Base-by-base conservation (phyloP, 64 coral and sea anemone species). In the Trachythela sp. region DNA sequence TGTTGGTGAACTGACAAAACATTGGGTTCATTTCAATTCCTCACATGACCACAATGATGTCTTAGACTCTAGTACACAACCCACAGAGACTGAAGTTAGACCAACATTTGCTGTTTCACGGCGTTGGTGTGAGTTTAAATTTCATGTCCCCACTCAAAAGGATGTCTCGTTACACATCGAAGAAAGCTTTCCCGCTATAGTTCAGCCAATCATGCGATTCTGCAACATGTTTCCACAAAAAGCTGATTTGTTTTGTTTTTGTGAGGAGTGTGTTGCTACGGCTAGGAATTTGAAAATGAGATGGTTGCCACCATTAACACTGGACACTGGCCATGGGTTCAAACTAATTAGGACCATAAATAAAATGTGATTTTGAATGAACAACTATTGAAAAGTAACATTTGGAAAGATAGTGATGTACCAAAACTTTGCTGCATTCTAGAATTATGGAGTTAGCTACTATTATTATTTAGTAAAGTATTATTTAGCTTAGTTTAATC, bases 1-100 rank as follows among this genome's bases (percentile, higher is more conserved):
- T 11, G 54, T 94, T 18, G 95, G 95, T 11, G 93, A 98, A 36
- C 76, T 98, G 33, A 98, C 95, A 35, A 94, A 94, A 87, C 32
- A 94, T 34, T 92, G 93, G 91, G 90, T 92, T 7, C 84, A 98
- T 43, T 91, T 94, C 17, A 90, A 94, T 58, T 90, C 91, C 27
- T 72, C 52, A 27, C 30, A 18, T 80, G 32, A 80, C 0, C 31
- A 80, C 59, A n/a, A 22, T 80, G 17, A 80, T 7, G 34, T 13
- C 31, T 6, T 30, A 80, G 75, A 39, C 9, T 6, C 30, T 68
- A 80, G 33, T 37, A 18, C 11, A 26, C 24, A 14, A 2, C 1
- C 1, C 24, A 72, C 32, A 35, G 9, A 17, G 26, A 36, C 9
- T 17, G 8, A 37, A 2, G 75, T 80, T 35, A 35, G 37, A 80